Conservation (phyloP, 35 echinoderm and acorn worm genomes). For the Ptychodera flava region DNA sequence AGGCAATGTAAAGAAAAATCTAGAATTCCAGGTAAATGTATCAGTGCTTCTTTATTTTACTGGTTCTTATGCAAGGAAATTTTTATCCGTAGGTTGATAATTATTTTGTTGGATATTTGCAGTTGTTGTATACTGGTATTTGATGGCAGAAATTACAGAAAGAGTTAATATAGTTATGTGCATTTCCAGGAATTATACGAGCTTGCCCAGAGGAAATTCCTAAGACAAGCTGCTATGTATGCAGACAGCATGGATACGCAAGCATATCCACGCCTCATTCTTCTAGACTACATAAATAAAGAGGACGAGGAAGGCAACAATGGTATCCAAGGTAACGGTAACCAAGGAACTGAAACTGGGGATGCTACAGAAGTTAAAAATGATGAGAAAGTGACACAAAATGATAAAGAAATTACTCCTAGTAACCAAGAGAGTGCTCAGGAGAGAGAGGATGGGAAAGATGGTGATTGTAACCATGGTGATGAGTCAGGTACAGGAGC, state of each 20-base stretch:
- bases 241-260: not conserved
- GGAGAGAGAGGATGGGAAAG: not conserved
- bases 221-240: not conserved
- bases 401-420: not conserved
- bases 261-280: not conserved
- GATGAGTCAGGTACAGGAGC: not conserved
- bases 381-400: not conserved
- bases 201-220: not conserved
- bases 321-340: not conserved
- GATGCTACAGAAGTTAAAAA: too few species aligned
- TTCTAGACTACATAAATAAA: not conserved
- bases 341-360: too few species aligned
- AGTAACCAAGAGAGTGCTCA: not conserved
- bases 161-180: too few species aligned
- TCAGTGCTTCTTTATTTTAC: too few species aligned
- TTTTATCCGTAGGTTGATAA: too few species aligned
- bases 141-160: too few species aligned
- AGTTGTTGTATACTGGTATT: too few species aligned
- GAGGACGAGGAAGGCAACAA: not conserved
- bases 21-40: not conserved
- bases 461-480: not conserved
- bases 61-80: too few species aligned
- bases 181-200: not conserved
- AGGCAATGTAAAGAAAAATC: not conserved
- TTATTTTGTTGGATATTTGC: too few species aligned